A percentile compares a stretch with the other conserved stretches of the same genome.
Conservation (phyloP, 2,888 invertebrate genomes). For the Parthenolecanium corni region DNA sequence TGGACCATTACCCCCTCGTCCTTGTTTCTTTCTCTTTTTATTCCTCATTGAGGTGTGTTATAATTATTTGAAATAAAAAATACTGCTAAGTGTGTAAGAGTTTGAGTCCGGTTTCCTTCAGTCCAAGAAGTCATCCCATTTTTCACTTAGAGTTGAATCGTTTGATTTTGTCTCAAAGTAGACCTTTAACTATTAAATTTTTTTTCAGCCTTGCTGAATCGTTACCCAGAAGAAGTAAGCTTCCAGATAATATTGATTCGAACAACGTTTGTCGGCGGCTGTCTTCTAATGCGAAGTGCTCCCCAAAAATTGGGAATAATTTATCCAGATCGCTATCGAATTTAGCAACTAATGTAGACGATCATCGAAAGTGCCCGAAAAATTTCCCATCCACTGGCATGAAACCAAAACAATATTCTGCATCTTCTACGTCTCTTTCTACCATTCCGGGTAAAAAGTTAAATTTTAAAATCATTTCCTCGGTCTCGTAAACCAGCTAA, state of each 20-base stretch:
- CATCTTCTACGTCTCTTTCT: slow-evolving; percentile 30
- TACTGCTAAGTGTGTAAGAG: too few relatives aligned
- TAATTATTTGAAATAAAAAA: too few relatives aligned
- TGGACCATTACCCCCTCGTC: too few relatives aligned
- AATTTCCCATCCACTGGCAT: slow-evolving; percentile 35
- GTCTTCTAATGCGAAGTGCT: background rate
- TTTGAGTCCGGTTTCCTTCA: too few relatives aligned
- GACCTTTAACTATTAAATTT: too few relatives aligned
- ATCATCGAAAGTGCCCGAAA: slow-evolving; percentile 36
- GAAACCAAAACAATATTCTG: slow-evolving; percentile 30
- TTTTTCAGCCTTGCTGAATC: slow-evolving; percentile 37
- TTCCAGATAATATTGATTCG: slow-evolving; percentile 31
- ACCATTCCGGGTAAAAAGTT: slow-evolving; percentile 29
- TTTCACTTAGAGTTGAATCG: too few relatives aligned
- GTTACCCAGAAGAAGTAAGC: slow-evolving; percentile 39
- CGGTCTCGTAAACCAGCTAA: too few relatives aligned
- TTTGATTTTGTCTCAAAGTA: too few relatives aligned
- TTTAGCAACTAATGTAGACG: slow-evolving; percentile 32
- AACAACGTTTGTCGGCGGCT: background rate
- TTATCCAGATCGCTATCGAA: slow-evolving; percentile 35
- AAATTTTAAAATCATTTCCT: too few relatives aligned
- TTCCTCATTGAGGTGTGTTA: too few relatives aligned
- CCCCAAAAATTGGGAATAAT: slow-evolving; percentile 31
- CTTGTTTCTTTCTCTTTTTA: too few relatives aligned
- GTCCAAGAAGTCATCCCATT: too few relatives aligned